A percentile compares a stretch with the other conserved stretches of the same genome.
Evolutionary conservation across 1,140 invertebrate genomes (phyloP).

Genomic region (Drosophila bifasciata): DNA sequence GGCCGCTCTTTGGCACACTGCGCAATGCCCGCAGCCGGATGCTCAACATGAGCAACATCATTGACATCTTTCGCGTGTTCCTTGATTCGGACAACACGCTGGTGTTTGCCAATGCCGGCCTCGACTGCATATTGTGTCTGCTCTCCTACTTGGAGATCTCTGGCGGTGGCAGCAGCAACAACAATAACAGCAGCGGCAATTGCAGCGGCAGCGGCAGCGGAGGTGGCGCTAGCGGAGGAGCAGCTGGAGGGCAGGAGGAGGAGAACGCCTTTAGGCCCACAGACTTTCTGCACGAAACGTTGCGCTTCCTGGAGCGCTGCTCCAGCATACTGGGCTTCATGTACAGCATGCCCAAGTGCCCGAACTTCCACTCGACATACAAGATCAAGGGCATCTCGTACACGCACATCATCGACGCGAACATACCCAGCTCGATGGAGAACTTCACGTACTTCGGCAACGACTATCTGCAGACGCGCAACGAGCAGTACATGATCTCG

Average conservation of each 20-base stretch:
- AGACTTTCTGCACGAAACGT: constrained; percentile 92
- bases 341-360: constrained; percentile 97
- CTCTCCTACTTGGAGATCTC: constrained; percentile 86
- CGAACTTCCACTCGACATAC: constrained; percentile 95
- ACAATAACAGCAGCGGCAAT: constrained; percentile 24
- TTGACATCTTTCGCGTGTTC: constrained; percentile 97
- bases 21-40: constrained; percentile 90
- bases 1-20: constrained; percentile 95
- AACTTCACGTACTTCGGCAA: constrained; percentile 85
- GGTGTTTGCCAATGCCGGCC: constrained; percentile 96
- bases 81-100: constrained; percentile 95
- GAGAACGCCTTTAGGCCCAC: constrained; percentile 84
- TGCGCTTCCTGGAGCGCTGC: constrained; percentile 94
- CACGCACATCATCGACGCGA: constrained; percentile 92
- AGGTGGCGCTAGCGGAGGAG: constrained; percentile 84
- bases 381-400: constrained; percentile 92
- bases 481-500: constrained; percentile 84
- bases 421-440: constrained; percentile 91
- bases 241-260: constrained; percentile 61
- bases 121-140: constrained; percentile 96
- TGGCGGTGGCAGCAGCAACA: constrained; percentile 82
- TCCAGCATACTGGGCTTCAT: constrained; percentile 94
- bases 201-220: constrained; percentile 84
- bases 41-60: constrained; percentile 88
- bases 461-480: constrained; percentile 83